Base-by-base conservation (phyloP, 1,140 invertebrate genomes). In the Alviniconcha marisindica region DNA sequence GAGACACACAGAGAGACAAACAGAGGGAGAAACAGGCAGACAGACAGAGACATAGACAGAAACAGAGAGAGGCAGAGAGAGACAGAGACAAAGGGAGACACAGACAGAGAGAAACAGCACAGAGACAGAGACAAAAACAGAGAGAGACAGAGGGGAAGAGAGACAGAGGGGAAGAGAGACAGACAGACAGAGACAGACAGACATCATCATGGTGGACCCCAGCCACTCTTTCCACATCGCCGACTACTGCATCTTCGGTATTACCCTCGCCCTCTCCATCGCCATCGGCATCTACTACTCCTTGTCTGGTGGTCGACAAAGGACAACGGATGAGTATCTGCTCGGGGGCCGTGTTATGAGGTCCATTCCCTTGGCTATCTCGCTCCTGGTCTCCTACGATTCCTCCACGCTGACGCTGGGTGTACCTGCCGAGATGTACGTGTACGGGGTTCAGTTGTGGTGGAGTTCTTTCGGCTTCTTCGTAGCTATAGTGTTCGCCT, bases 281-380 rank as follows among this genome's bases (percentile, higher is more conserved):
- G 94, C 94, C 5, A 96, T 97, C 77, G 97, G 97, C 0, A 94
- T 97, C 0, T 97, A 96, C 91, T 97, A 97, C 90, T 94, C 96
- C 83, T 96, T 97, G 86, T 96, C 95, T 28, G 97, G 95, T 24
- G 97, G 96, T 0, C 96, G 95, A 90, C 97, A 98, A 92, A 96
- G 96, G 93, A 98, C 97, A 1, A 96, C 95, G 38, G 95, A 95
- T 83, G 96, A 97, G 88, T 97, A 96, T 89, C 93, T 97, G 24
- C 92, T 97, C 4, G 96, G 96, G 0, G 96, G 97, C 40, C 83
- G 90, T 5, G 63, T 86, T 12, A 89, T 91, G 88, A 71, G 84
- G 36, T 86, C 90, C 77, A 77, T 91, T 69, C 89, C 90, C 10
- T 87, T 90, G 33, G 89, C 90, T 48, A 85, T 91, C 18, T 91